Conservation (phyloP, 2,797 vertebrate species). For the Morus bassanus region DNA sequence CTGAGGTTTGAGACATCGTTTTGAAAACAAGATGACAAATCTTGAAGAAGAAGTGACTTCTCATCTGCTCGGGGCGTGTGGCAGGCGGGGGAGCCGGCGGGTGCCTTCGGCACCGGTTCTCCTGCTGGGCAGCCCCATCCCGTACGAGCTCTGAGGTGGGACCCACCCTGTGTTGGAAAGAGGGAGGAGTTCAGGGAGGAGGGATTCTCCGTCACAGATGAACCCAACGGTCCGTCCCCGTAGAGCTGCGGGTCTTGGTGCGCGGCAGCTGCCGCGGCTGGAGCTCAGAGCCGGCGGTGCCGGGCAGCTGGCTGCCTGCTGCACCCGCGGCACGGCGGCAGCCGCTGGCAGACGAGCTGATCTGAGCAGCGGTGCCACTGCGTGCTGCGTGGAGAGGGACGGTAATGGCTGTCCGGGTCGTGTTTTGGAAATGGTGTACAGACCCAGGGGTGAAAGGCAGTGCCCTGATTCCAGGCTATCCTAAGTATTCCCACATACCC, state of each 20-base stretch:
- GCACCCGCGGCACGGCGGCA: neutral
- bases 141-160: neutral
- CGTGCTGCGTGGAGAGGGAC: accelerated
- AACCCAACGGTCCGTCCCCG: accelerated
- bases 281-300: neutral
- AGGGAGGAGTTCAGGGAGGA: neutral
- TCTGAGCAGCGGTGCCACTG: no score
- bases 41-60: neutral
- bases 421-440: neutral
- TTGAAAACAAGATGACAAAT: neutral
- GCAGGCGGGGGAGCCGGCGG: accelerated
- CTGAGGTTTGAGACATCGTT: neutral
- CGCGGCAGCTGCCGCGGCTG: accelerated
- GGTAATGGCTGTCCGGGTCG: no score
- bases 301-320: neutral
- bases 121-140: accelerated
- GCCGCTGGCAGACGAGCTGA: neutral
- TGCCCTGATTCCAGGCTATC: neutral
- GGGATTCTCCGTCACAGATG: neutral
- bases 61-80: accelerated
- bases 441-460: neutral
- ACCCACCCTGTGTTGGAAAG: neutral
- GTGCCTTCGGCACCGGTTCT: no score
- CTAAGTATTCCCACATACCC: neutral
- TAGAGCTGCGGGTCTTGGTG: neutral